Evolutionary conservation across 2,113 vertebrate species (phyloP).

Genomic region (Psittacara wagleri): DNA sequence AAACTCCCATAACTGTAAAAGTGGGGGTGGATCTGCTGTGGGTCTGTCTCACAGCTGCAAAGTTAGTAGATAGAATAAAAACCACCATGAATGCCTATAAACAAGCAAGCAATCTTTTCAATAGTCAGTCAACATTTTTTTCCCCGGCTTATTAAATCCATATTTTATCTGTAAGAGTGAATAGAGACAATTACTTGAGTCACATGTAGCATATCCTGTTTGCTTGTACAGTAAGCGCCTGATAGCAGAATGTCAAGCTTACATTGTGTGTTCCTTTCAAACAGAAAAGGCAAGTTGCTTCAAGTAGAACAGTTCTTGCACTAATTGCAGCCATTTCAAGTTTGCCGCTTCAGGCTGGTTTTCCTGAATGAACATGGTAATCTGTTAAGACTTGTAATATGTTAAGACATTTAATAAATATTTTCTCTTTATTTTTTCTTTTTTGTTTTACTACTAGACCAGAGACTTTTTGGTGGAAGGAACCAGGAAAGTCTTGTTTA

Average conservation of each 20-base stretch:
- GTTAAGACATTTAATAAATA: slow-evolving; percentile 12
- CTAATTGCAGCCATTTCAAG: slow-evolving; percentile 42
- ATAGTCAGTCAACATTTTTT: neutral
- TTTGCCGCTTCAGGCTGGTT: neutral
- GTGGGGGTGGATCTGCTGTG: neutral
- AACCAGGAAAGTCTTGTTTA: slow-evolving; percentile 8
- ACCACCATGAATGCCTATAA: neutral
- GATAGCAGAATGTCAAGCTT: neutral
- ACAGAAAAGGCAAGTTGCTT: slow-evolving; percentile 60
- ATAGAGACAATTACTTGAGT: slow-evolving; percentile 41
- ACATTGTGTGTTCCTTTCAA: slow-evolving; percentile 47
- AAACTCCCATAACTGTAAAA: neutral
- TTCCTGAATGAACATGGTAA: neutral
- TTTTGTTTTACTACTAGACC: slow-evolving; percentile 35
- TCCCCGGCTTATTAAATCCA: neutral
- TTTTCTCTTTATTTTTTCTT: neutral
- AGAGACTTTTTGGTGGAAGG: neutral
- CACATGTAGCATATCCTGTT: slow-evolving; percentile 60
- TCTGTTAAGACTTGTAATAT: slow-evolving; percentile 40
- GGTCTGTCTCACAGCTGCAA: neutral
- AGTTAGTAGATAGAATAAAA: neutral
- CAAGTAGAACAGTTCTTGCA: slow-evolving; percentile 52
- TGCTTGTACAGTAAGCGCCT: slow-evolving; percentile 30
- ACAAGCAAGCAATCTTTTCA: neutral
- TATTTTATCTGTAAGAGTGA: slow-evolving; percentile 22